These are phyloP conservation scores for Cenopis cana DNA, from an alignment of 2,888 invertebrate species.

Conservation along the genomic window DNA sequence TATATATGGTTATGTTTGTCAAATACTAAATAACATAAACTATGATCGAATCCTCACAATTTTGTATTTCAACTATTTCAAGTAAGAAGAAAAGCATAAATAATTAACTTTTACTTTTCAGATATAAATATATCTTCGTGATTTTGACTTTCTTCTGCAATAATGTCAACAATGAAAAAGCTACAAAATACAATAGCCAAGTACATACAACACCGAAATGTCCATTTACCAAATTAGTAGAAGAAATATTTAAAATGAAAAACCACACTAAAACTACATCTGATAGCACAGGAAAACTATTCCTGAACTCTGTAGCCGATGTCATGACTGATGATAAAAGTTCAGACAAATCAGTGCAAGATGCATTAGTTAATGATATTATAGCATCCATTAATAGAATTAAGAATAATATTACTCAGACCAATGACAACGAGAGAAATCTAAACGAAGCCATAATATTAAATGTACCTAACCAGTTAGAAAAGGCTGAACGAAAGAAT, in stretches of 20 bases:
- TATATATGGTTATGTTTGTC: neutral
- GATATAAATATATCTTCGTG: slow-evolving; percentile 64
- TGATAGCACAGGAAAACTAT: slow-evolving; percentile 78
- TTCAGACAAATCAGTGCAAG: slow-evolving; percentile 62
- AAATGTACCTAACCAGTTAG: slow-evolving; percentile 53
- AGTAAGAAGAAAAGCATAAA: neutral
- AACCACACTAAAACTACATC: slow-evolving; percentile 59
- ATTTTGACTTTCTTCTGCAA: slow-evolving; percentile 53
- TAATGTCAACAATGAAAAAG: slow-evolving; percentile 51
- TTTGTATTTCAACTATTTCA: neutral
- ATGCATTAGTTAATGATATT: slow-evolving; percentile 73
- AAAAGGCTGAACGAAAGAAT: slow-evolving; percentile 49
- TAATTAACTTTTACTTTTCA: slow-evolving; percentile 53
- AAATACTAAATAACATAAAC: neutral
- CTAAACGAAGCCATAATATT: slow-evolving; percentile 76
- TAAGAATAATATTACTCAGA: slow-evolving; percentile 69
- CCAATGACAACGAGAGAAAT: slow-evolving; percentile 57
- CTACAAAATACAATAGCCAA: slow-evolving; percentile 47
- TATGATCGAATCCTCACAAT: neutral
- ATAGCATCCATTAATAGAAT: slow-evolving; percentile 78
- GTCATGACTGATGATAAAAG: slow-evolving; percentile 60
- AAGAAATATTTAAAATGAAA: slow-evolving; percentile 75
- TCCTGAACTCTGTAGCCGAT: slow-evolving; percentile 85
- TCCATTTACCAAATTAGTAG: slow-evolving; percentile 75
- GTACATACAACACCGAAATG: slow-evolving; percentile 65